Evolutionary conservation across 2,113 vertebrate species (phyloP).

Genomic region (Cavia aperea): DNA sequence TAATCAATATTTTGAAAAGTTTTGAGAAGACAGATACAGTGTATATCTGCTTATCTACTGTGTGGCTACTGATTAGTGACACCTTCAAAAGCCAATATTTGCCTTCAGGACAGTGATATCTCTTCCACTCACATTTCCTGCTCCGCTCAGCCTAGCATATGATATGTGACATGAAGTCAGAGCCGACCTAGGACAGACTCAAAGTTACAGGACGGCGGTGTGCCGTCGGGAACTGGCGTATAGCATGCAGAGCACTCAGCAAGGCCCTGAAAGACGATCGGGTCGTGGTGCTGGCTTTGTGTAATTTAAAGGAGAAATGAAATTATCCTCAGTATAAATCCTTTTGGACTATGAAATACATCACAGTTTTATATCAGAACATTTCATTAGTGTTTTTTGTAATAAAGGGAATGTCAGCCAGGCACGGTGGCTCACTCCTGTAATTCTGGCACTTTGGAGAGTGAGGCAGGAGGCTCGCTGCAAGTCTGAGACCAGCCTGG

Average conservation of each 20-base stretch:
- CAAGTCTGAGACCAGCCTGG: too few relatives aligned
- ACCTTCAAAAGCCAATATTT: not conserved
- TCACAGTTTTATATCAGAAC: not conserved
- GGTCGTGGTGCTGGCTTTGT: not conserved
- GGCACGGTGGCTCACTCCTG: too few relatives aligned
- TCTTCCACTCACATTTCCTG: not conserved
- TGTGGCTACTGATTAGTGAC: not conserved
- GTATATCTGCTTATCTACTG: rapidly evolving
- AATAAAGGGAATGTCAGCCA: not conserved
- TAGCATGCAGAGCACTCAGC: not conserved
- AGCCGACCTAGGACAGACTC: not conserved
- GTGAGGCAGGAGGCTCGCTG: too few relatives aligned
- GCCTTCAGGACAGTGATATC: rapidly evolving
- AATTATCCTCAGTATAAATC: not conserved
- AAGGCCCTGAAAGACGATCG: not conserved
- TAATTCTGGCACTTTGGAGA: too few relatives aligned
- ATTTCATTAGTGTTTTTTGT: not conserved
- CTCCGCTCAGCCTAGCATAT: not conserved
- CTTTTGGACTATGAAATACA: not conserved
- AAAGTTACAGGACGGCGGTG: not conserved
- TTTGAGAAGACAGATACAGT: not conserved
- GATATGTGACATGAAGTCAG: not conserved
- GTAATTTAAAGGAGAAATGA: not conserved
- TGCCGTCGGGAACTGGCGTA: not conserved
- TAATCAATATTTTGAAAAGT: not conserved